A percentile compares a stretch with the other conserved stretches of the same genome.
These are phyloP conservation scores for Tenthredo livida DNA, from an alignment of 2,888 invertebrate genomes.

Conservation along the genomic window DNA sequence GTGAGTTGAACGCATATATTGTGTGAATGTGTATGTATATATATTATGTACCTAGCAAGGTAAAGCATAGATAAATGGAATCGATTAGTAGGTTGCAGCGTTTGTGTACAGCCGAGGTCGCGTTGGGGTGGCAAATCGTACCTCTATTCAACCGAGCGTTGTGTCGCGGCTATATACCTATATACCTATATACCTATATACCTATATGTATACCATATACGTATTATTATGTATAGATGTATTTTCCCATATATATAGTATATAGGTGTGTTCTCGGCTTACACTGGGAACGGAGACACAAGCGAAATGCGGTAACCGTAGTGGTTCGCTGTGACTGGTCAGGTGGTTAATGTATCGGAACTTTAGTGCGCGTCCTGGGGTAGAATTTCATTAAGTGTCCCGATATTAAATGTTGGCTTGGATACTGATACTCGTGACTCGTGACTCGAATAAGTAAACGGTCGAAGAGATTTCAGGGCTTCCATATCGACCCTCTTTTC, in stretches of 20 bases:
- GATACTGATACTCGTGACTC: conserved; percentile 42
- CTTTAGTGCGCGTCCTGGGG: conserved; percentile 38
- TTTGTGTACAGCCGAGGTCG: conserved; percentile 37
- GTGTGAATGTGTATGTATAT: neutral
- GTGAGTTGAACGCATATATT: neutral
- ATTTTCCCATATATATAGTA: neutral
- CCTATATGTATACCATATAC: neutral
- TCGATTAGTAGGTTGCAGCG: conserved; percentile 47
- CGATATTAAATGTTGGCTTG: conserved; percentile 51
- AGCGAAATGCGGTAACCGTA: conserved; percentile 33
- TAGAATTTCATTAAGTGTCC: conserved; percentile 52
- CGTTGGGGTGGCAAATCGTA: conserved; percentile 34
- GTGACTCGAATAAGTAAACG: conserved; percentile 45
- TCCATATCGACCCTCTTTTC: conserved; percentile 38
- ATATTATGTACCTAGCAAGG: conserved; percentile 28
- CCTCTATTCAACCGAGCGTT: conserved; percentile 40
- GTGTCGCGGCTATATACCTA: neutral
- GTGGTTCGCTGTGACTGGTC: conserved; percentile 46
- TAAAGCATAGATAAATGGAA: conserved; percentile 50
- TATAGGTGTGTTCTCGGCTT: neutral
- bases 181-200: neutral
- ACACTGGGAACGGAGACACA: neutral
- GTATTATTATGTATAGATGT: neutral
- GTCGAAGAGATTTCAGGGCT: conserved; percentile 24
- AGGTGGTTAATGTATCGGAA: conserved; percentile 49